A percentile compares a stretch with the other conserved stretches of the same genome.
phyloP scores from a whole-genome alignment of 2,113 vertebrate genomes.

The Planiliza haematocheilus region DNA sequence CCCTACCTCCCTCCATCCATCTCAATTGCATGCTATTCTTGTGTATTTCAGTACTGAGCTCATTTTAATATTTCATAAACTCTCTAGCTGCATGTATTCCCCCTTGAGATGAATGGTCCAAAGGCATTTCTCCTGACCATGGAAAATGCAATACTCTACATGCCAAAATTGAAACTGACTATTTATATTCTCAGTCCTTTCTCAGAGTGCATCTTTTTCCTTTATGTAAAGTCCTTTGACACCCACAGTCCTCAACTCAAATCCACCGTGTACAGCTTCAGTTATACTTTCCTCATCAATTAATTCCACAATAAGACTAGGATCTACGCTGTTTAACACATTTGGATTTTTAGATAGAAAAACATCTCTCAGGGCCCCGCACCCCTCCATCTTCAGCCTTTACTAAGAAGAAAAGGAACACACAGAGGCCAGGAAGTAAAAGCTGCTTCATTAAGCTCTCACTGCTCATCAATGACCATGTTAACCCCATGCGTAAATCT shows the following conservation, averaged over 20 bases:
- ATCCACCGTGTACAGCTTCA: no score
- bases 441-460: conserved; percentile 75
- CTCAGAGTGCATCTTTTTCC: neutral
- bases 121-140: conserved; percentile 13
- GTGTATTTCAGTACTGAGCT: conserved; percentile 25
- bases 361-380: conserved; percentile 13
- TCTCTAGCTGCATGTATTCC: conserved; percentile 1
- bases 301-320: no score
- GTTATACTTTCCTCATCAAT: no score
- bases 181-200: neutral
- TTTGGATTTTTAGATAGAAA: no score
- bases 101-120: conserved; percentile 40
- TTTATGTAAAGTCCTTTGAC: neutral
- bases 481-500: conserved; percentile 61
- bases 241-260: no score
- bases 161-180: conserved; percentile 4
- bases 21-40: conserved; percentile 19
- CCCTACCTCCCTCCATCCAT: conserved; percentile 38
- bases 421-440: conserved; percentile 69
- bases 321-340: no score
- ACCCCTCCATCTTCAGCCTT: conserved; percentile 52
- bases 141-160: conserved; percentile 14
- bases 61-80: conserved; percentile 66
- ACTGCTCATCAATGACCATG: conserved; percentile 73
- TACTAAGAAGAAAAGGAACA: conserved; percentile 45